Conservation (phyloP, 2,113 vertebrate species). For the Grus americana region DNA sequence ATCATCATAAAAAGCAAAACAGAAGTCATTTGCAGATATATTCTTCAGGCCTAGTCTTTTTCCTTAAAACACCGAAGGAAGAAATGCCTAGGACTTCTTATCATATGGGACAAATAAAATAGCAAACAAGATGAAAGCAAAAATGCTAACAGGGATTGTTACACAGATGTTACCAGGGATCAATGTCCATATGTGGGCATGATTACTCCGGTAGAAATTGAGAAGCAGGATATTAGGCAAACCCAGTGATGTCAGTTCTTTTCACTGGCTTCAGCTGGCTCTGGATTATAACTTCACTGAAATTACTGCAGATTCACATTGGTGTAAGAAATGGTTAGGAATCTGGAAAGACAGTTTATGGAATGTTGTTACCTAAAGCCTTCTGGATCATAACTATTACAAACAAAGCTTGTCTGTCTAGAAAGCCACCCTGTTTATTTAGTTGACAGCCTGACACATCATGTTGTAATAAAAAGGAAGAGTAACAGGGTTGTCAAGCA, state of each 20-base stretch:
- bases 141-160: not conserved
- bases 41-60: not conserved
- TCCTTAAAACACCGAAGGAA: not conserved
- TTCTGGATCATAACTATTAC: not conserved
- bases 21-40: not conserved
- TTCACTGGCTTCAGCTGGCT: not conserved
- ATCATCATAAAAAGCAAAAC: not conserved
- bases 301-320: not conserved
- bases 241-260: not conserved
- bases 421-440: not conserved
- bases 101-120: not conserved
- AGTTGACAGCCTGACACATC: not conserved
- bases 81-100: not conserved
- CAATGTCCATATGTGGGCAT: not conserved
- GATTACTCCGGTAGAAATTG: not conserved
- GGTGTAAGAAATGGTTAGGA: not conserved
- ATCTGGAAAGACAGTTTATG: not conserved
- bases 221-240: not conserved
- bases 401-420: not conserved
- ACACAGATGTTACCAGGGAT: not conserved
- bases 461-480: not conserved
- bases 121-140: slow-evolving; percentile 32
- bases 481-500: not conserved
- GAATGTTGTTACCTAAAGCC: not conserved
- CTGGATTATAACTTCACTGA: not conserved